A percentile compares a stretch with the other conserved stretches of the same genome.
phyloP scores from a whole-genome alignment of 2,888 invertebrate species.

The Meandrusa payeni region DNA sequence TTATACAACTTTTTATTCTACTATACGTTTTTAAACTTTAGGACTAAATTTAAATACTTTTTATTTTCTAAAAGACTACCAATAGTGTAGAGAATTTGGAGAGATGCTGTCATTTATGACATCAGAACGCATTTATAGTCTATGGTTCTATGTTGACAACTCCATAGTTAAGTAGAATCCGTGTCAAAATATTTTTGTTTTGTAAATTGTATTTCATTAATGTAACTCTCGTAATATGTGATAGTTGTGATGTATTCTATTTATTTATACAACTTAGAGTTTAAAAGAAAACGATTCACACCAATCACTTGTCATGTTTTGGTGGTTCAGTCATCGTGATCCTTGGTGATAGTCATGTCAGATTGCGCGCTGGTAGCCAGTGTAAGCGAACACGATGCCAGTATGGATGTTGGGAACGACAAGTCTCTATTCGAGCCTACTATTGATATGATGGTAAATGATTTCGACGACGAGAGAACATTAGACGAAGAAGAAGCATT shows the following conservation, averaged over 20 bases:
- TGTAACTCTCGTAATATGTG: constrained; percentile 46
- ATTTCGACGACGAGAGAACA: constrained; percentile 98
- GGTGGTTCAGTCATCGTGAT: constrained; percentile 51
- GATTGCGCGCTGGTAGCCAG: constrained; percentile 78
- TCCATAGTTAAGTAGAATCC: constrained; percentile 36
- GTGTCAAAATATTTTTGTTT: constrained; percentile 79
- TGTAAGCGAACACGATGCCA: constrained; percentile 78
- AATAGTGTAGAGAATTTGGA: too few species aligned
- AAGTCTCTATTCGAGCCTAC: constrained; percentile 92
- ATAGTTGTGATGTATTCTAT: constrained; percentile 50
- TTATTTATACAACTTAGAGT: constrained; percentile 40
- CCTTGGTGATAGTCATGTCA: constrained; percentile 72
- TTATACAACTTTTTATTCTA: too few species aligned
- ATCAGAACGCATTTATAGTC: constrained; percentile 9
- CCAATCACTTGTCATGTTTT: constrained; percentile 50
- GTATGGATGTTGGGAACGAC: constrained; percentile 78
- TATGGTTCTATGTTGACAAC: constrained; percentile 17
- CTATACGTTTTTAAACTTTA: too few species aligned
- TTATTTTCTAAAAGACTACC: too few species aligned
- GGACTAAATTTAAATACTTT: too few species aligned
- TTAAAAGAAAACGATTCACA: constrained; percentile 29
- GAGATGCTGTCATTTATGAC: constrained; percentile 10
- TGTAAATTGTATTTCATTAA: constrained; percentile 47
- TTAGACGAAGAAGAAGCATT: constrained; percentile 98
- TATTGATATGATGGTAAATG: constrained; percentile 98